Conservation (phyloP, 2,888 invertebrate genomes). For the Thalpophila matura region DNA sequence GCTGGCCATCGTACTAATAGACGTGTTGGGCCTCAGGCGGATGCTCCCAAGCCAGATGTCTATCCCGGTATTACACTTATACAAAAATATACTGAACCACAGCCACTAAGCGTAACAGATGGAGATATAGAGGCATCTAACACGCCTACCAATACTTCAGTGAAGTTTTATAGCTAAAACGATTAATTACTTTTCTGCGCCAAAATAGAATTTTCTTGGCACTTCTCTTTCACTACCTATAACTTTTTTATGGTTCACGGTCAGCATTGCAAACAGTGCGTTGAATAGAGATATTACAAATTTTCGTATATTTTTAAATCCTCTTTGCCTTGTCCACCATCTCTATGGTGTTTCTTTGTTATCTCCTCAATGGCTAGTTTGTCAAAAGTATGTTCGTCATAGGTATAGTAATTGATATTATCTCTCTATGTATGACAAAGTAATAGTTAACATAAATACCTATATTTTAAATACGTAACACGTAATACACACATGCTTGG, state of each 20-base stretch:
- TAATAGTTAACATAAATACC: too few species aligned
- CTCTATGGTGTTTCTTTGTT: background rate
- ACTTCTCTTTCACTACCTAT: conserved; percentile 25
- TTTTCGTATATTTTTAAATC: background rate
- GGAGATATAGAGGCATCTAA: background rate
- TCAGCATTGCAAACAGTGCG: conserved; percentile 2
- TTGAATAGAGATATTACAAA: background rate
- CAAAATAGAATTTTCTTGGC: conserved; percentile 53
- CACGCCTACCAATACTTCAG: background rate
- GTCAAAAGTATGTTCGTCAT: too few species aligned
- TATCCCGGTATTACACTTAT: background rate
- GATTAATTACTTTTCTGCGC: conserved; percentile 35
- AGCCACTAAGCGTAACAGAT: background rate
- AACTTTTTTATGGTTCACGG: conserved; percentile 45
- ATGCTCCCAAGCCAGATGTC: background rate
- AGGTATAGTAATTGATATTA: too few species aligned
- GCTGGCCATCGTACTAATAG: background rate
- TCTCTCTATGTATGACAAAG: too few species aligned
- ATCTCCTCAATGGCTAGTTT: too few species aligned
- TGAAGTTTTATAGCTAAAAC: conserved; percentile 23
- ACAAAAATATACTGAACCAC: background rate
- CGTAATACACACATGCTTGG: conserved; percentile 6
- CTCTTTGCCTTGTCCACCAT: background rate
- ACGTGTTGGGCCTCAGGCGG: background rate
- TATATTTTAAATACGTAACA: too few species aligned